Conservation (phyloP, 2,797 vertebrate species). For the Siniperca obscura region DNA sequence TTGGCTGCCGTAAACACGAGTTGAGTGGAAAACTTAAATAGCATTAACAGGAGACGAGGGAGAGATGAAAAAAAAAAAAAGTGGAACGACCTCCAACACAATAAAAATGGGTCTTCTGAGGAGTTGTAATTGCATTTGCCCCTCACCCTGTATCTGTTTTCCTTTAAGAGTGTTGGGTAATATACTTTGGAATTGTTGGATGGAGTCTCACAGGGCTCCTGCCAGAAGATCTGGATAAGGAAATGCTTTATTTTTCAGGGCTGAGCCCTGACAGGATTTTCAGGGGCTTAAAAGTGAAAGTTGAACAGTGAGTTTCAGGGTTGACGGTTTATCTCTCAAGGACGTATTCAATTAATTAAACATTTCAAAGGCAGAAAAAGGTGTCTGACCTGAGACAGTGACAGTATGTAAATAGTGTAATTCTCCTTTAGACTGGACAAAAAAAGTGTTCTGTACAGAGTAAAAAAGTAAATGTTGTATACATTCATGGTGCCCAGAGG, state of each 20-base stretch:
- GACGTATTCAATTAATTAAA: conserved; percentile 1
- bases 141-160: conserved; percentile 73
- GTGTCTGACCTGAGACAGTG: background rate
- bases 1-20: conserved; percentile 57
- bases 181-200: conserved; percentile 71
- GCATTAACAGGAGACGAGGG: conserved; percentile 64
- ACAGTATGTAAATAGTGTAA: background rate
- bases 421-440: background rate
- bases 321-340: background rate
- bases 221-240: conserved; percentile 66
- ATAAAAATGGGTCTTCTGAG: conserved; percentile 65
- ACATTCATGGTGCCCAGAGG: background rate
- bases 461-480: background rate
- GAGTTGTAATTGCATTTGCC: conserved; percentile 67
- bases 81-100: conserved; percentile 50
- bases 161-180: conserved; percentile 80
- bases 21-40: conserved; percentile 73
- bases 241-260: conserved; percentile 53
- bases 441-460: background rate
- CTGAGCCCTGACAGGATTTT: conserved; percentile 48
- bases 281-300: conserved; percentile 35
- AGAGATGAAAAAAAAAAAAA: conserved; percentile 26
- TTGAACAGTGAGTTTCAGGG: conserved; percentile 5
- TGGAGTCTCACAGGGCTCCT: conserved; percentile 42
- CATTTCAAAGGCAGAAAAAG: background rate